These are phyloP conservation scores for Pseudochirops cupreus DNA, from an alignment of 2,797 vertebrate genomes.

Conservation along the genomic window DNA sequence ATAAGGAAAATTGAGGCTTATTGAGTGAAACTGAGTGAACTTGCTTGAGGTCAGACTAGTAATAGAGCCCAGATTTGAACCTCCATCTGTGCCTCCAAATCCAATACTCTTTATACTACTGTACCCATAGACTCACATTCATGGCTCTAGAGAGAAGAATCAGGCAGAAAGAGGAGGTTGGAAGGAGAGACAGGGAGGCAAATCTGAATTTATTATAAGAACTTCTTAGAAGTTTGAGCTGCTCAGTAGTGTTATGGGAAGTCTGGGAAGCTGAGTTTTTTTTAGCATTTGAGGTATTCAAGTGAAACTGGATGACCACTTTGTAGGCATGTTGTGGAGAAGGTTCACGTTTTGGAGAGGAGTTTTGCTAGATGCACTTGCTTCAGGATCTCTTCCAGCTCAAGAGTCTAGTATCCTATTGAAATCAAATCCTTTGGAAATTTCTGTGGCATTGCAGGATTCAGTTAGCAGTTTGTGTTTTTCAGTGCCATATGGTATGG, in stretches of 20 bases:
- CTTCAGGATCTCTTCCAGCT: background rate
- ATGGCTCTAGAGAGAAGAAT: background rate
- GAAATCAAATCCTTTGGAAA: slow-evolving; percentile 62
- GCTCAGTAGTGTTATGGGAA: background rate
- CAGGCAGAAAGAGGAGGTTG: background rate
- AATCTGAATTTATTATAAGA: background rate
- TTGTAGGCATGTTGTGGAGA: background rate
- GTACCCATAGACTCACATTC: background rate
- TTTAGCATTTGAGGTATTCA: background rate
- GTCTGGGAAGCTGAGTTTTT: background rate
- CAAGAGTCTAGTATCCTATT: slow-evolving; percentile 1
- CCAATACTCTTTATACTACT: background rate
- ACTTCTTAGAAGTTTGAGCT: background rate
- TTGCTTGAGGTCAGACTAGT: background rate
- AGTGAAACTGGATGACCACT: background rate
- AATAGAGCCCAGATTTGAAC: background rate
- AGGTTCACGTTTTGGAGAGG: background rate
- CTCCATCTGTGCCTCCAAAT: background rate
- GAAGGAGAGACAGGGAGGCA: background rate
- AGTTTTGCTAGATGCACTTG: background rate
- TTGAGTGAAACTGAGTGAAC: background rate
- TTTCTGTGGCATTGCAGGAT: slow-evolving; percentile 67
- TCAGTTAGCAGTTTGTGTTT: slow-evolving; percentile 77
- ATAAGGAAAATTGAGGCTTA: background rate
- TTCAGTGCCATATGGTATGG: slow-evolving; percentile 54